Evolutionary conservation across 2,888 invertebrate species (phyloP), one percentile per base, ranked within the genome.

Genomic region (Tethea ocularis): DNA sequence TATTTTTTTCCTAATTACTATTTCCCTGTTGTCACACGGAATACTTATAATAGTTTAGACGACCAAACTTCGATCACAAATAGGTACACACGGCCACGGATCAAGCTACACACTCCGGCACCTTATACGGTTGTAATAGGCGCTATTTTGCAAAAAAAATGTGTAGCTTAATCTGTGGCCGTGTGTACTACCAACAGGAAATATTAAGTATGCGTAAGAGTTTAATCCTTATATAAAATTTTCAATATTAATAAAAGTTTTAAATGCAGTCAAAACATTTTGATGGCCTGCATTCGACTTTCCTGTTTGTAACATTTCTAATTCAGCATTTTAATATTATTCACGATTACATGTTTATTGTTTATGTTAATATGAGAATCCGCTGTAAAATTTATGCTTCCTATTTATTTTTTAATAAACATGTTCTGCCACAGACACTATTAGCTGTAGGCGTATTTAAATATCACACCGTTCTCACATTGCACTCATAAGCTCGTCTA

Each of bases 401-500:
- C 54, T 17, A 54, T 53, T 20, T 33, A 17, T 20, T 20, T 54
- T 22, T 5, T 54, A 36, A 54, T 54, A 33, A 36, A 54, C 17
- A 33, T 17, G 29, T 33, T 0, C 13, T 7, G 4, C 8, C 33
- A 20, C 46, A 20, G 20, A 20, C 20, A 46, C n/a, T 41, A 15
- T 17, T 41, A 46, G 46, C 46, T 46, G 66, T 74, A 69, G 78
- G 75, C 63, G 75, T 75, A 71, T 77, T 73, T 67, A 78, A 81
- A 81, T 79, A 79, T 71, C 74, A 71, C 64, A 63, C 57, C 61
- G 69, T 72, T 78, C 77, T 75, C 75, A 75, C 70, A 73, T 76
- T 66, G 65, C 71, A 69, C 64, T 41, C 41, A 61, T 62, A 63
- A 62, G 65, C 63, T 56, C 58, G 61, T 68, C 59, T 59, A 58